Conservation (phyloP, 2,888 invertebrate genomes). For the Nasonovia ribisnigri region DNA sequence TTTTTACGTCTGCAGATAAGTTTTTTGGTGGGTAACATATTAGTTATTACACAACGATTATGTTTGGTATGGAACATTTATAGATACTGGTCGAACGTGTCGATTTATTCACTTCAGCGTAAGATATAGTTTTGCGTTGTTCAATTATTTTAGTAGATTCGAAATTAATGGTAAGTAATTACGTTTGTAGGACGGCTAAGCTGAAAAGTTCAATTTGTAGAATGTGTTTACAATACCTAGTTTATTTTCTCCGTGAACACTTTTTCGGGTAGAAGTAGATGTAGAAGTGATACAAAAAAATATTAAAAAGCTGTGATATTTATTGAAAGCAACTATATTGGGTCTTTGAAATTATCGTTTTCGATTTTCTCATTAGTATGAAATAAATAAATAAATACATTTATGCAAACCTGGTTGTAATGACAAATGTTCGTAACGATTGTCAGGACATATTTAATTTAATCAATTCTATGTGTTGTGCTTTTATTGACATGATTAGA, state of each 20-base stretch:
- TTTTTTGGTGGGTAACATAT: neutral
- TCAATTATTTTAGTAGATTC: neutral
- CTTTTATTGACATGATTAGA: neutral
- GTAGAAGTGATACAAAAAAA: neutral
- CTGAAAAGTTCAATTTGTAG: neutral
- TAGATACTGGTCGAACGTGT: neutral
- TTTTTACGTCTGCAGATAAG: neutral
- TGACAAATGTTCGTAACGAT: neutral
- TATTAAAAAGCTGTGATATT: neutral
- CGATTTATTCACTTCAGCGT: neutral
- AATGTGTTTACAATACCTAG: neutral
- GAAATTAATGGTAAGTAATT: neutral
- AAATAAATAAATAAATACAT: neutral
- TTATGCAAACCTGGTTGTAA: neutral
- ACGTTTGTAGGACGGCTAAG: neutral
- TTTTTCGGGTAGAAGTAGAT: neutral
- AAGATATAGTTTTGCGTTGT: neutral
- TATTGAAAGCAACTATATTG: neutral
- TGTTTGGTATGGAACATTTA: neutral
- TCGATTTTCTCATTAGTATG: neutral
- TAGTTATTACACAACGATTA: neutral
- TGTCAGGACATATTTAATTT: neutral
- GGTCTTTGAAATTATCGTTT: neutral
- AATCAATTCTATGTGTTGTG: neutral
- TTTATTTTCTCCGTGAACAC: neutral